Conservation (phyloP, 2,113 vertebrate genomes). For the Festucalex cinctus region DNA sequence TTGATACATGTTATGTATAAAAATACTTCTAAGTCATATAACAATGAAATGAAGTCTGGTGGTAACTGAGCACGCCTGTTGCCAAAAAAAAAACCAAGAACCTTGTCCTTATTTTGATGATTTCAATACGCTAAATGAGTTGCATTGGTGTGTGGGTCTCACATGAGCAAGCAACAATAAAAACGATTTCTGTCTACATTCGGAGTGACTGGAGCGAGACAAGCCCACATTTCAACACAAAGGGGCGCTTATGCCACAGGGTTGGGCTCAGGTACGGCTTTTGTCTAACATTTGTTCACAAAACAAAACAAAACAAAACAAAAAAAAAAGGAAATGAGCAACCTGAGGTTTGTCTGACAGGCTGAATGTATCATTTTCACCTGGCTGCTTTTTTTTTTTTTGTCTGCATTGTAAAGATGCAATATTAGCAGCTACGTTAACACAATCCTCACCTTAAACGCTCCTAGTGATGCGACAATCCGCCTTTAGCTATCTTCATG, state of each 20-base stretch:
- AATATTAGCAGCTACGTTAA: slow-evolving; percentile 42
- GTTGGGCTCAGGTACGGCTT: slow-evolving; percentile 57
- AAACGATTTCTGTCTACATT: slow-evolving; percentile 32
- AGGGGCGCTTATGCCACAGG: slow-evolving; percentile 50
- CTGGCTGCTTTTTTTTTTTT: slow-evolving; percentile 41
- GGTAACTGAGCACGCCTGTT: no score
- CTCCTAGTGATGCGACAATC: slow-evolving; percentile 34
- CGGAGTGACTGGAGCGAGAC: slow-evolving; percentile 30
- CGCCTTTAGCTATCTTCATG: slow-evolving; percentile 38
- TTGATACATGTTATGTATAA: no score
- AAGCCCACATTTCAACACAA: slow-evolving; percentile 51
- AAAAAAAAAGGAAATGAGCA: slow-evolving; percentile 45
- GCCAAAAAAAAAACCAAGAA: not conserved
- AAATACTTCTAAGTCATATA: no score
- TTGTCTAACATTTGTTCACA: slow-evolving; percentile 55
- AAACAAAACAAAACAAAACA: no score
- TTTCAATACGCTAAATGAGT: slow-evolving; percentile 7
- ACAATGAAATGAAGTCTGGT: no score
- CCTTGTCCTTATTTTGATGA: slow-evolving; percentile 5
- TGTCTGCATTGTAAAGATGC: slow-evolving; percentile 28
- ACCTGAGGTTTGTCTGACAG: slow-evolving; percentile 32
- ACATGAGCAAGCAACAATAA: slow-evolving; percentile 54
- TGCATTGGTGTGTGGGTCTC: slow-evolving; percentile 38
- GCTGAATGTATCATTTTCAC: slow-evolving; percentile 32
- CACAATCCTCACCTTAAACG: slow-evolving; percentile 34